These are phyloP conservation scores for Phaenicophaeus curvirostris DNA, from an alignment of 2,797 vertebrate genomes.

Conservation along the genomic window DNA sequence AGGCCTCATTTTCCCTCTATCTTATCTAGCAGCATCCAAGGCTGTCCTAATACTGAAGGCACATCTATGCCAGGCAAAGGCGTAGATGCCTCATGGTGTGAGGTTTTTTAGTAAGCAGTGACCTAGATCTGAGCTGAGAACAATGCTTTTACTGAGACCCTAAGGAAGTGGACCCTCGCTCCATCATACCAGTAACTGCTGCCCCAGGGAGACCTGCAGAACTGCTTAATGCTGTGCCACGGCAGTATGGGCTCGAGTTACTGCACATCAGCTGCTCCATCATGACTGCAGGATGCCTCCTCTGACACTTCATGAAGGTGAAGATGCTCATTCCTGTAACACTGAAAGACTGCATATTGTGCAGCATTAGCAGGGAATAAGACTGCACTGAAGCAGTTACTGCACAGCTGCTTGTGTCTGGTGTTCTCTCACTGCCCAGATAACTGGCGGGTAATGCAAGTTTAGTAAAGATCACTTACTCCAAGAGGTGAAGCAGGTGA, in stretches of 20 bases:
- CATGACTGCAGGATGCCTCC: neutral
- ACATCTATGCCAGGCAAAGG: neutral
- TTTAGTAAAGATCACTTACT: neutral
- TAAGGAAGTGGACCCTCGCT: neutral
- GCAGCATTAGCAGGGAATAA: neutral
- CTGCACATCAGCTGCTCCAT: neutral
- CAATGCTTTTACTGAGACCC: neutral
- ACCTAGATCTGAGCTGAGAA: conserved; percentile 28
- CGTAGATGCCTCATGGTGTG: neutral
- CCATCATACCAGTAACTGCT: neutral
- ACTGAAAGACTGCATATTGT: neutral
- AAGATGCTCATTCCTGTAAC: neutral
- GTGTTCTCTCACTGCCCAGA: neutral
- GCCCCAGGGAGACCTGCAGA: neutral
- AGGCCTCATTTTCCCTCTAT: neutral
- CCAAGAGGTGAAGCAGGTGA: neutral
- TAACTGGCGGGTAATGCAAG: neutral
- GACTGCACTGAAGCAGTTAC: neutral
- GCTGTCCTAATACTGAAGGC: conserved; percentile 29
- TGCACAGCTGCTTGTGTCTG: neutral
- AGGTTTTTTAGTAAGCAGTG: conserved; percentile 14
- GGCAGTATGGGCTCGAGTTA: neutral
- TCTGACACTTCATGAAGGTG: neutral
- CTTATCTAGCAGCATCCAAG: neutral
- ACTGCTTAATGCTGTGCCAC: neutral